Conservation (phyloP, 1,140 invertebrate species). For the Potamilus streckersoni region DNA sequence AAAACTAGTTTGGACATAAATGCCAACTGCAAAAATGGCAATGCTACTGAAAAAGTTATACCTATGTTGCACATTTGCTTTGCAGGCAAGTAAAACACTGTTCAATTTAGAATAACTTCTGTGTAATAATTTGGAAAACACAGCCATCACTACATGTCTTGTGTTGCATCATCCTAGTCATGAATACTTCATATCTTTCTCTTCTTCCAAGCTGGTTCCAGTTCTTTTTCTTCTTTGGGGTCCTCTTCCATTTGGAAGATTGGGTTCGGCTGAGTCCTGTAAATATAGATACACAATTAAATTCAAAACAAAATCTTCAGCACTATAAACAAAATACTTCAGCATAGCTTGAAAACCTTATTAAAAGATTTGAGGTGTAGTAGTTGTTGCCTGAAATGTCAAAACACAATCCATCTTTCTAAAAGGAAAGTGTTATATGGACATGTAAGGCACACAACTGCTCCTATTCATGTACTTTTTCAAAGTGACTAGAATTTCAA, state of each 20-base stretch:
- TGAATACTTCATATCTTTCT: background rate
- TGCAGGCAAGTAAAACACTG: too few species aligned
- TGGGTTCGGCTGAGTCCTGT: conserved; percentile 80
- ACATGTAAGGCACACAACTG: background rate
- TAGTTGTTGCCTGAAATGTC: background rate
- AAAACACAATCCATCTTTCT: background rate
- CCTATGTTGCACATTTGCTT: too few species aligned
- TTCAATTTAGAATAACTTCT: too few species aligned
- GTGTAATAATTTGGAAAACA: too few species aligned
- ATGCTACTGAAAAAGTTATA: too few species aligned
- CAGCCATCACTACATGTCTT: too few species aligned
- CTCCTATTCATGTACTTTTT: too few species aligned
- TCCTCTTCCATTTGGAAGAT: conserved; percentile 74
- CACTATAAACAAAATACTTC: conserved; percentile 8
- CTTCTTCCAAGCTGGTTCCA: conserved; percentile 68
- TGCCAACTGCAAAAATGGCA: too few species aligned
- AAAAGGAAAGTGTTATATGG: background rate
- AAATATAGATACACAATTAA: background rate
- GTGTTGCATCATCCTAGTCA: too few species aligned
- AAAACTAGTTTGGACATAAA: too few species aligned
- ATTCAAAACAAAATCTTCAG: background rate
- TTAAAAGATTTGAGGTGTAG: conserved; percentile 1
- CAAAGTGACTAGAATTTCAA: too few species aligned
- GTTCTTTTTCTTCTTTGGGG: conserved; percentile 64
- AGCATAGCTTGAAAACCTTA: conserved; percentile 13